A percentile compares a stretch with the other conserved stretches of the same genome.
Conservation (phyloP, 2,797 vertebrate genomes). For the Darevskia mixta region DNA sequence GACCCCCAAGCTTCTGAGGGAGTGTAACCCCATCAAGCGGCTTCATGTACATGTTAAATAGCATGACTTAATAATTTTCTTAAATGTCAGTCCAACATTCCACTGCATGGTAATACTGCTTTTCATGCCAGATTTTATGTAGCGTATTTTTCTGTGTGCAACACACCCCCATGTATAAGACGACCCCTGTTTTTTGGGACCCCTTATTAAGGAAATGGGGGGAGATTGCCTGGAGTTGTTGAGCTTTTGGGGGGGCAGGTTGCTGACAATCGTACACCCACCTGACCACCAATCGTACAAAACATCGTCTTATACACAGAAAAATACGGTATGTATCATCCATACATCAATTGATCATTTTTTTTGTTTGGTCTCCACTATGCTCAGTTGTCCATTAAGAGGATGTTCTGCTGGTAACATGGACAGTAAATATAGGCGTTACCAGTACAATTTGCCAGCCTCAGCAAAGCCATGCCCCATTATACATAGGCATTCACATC, state of each 20-base stretch:
- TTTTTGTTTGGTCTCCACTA: background rate
- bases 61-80: background rate
- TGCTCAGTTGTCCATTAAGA: background rate
- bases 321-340: too few species aligned
- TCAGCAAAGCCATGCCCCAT: background rate
- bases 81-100: background rate
- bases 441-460: background rate
- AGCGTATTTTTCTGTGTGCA: too few species aligned
- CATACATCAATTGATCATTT: background rate
- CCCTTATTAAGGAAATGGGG: background rate
- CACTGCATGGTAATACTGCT: background rate
- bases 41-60: background rate
- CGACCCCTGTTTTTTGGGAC: too few species aligned
- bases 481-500: background rate
- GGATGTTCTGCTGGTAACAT: background rate
- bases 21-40: too few species aligned
- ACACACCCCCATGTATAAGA: too few species aligned
- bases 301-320: too few species aligned
- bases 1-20: too few species aligned
- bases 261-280: too few species aligned
- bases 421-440: background rate
- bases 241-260: too few species aligned
- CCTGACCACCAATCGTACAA: too few species aligned
- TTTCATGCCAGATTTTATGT: background rate
- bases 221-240: too few species aligned